phyloP scores from a whole-genome alignment of 2,888 invertebrate species.

The Eilema griseolum region DNA sequence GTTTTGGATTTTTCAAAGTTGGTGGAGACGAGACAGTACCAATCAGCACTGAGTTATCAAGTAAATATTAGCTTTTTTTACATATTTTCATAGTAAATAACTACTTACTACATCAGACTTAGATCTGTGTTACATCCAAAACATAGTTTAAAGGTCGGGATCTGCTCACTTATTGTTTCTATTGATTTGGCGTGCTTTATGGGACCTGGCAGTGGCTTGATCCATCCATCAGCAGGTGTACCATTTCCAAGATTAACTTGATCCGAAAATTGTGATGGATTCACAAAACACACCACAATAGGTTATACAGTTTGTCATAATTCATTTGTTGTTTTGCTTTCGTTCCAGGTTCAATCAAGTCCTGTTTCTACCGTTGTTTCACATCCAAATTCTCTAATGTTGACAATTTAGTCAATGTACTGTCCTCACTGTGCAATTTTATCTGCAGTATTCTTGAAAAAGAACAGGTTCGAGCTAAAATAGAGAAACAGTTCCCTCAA shows the following conservation, averaged over 20 bases:
- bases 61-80: constrained; percentile 66
- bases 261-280: too few relatives aligned
- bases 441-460: constrained; percentile 85
- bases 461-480: constrained; percentile 80
- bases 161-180: background rate
- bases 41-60: constrained; percentile 87
- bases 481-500: constrained; percentile 87
- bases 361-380: constrained; percentile 90
- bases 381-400: constrained; percentile 90
- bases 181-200: background rate
- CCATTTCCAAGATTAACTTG: too few relatives aligned
- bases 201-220: too few relatives aligned
- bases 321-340: background rate
- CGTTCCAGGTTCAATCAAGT: constrained; percentile 87
- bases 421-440: constrained; percentile 87
- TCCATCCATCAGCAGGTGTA: too few relatives aligned
- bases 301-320: background rate
- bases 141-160: too few relatives aligned
- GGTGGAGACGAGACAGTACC: constrained; percentile 79
- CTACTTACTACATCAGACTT: too few relatives aligned
- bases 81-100: background rate
- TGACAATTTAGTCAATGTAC: constrained; percentile 86
- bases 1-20: constrained; percentile 88
- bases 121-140: background rate
- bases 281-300: background rate